Conservation (phyloP, 2,797 vertebrate genomes). For the Dendrocincla fuliginosa region DNA sequence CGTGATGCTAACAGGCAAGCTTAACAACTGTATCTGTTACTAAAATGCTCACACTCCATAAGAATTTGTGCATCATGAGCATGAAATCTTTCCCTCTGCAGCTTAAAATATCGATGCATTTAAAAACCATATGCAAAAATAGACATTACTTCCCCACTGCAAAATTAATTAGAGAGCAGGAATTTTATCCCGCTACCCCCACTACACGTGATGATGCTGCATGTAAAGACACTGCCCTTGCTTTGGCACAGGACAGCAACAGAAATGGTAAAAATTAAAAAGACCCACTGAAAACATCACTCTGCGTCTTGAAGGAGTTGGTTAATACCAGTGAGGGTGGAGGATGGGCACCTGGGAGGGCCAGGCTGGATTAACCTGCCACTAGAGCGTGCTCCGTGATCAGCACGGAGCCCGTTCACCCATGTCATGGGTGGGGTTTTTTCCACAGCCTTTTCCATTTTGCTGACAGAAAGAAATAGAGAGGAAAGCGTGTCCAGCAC, state of each 20-base stretch:
- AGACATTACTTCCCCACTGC: not conserved
- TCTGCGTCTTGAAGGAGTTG: not conserved
- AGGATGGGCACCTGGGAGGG: not conserved
- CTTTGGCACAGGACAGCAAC: not conserved
- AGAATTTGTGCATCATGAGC: not conserved
- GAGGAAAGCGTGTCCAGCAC: not conserved
- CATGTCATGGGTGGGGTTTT: fast-evolving
- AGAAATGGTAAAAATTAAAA: not conserved
- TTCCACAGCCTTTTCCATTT: not conserved
- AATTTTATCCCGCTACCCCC: not conserved
- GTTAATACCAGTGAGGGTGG: not conserved
- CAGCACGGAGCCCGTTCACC: not conserved
- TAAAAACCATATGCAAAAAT: not conserved
- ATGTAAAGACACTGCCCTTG: not conserved
- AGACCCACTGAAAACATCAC: not conserved
- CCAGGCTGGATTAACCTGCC: not conserved
- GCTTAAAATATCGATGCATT: not conserved
- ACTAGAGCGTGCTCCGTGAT: not conserved
- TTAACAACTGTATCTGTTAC: not conserved
- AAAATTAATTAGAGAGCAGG: slow-evolving; percentile 4
- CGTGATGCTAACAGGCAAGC: not conserved
- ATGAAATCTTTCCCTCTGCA: not conserved
- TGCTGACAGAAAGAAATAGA: not conserved
- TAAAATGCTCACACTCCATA: not conserved
- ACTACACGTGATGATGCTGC: not conserved